Percentiles rank a stretch among this genome's conserved stretches.
Conservation (phyloP, 2,113 vertebrate species). For the Spermophilus dauricus region DNA sequence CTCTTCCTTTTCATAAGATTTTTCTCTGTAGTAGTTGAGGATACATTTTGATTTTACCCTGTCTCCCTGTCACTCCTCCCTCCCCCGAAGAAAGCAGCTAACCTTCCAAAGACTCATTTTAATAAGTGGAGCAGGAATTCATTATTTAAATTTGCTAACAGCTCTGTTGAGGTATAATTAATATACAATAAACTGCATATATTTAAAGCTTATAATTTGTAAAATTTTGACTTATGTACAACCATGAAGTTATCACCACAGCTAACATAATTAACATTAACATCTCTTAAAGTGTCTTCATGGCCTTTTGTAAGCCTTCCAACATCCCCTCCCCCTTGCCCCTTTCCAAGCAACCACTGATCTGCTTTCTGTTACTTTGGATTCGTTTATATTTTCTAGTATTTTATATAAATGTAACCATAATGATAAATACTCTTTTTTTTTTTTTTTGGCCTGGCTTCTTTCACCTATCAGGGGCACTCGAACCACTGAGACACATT, state of each 20-base stretch:
- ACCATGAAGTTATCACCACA: background rate
- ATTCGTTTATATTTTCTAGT: conserved; percentile 44
- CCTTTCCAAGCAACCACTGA: background rate
- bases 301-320: background rate
- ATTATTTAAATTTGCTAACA: conserved; percentile 58
- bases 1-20: background rate
- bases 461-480: background rate
- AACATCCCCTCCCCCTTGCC: accelerated
- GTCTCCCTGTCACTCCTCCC: background rate
- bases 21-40: conserved; percentile 4
- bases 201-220: conserved; percentile 37
- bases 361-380: background rate
- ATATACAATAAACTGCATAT: background rate
- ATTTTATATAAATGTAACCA: conserved; percentile 55
- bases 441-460: background rate
- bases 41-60: background rate
- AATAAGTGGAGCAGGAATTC: background rate
- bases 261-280: conserved; percentile 4
- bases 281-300: background rate
- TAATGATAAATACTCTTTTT: background rate
- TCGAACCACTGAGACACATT: too few species aligned
- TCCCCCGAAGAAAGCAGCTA: background rate
- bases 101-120: background rate
- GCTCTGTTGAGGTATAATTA: conserved; percentile 34
- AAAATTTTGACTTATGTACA: conserved; percentile 47